These are phyloP conservation scores for Psephotus haematonotus DNA, from an alignment of 2,113 vertebrate genomes.

Conservation along the genomic window DNA sequence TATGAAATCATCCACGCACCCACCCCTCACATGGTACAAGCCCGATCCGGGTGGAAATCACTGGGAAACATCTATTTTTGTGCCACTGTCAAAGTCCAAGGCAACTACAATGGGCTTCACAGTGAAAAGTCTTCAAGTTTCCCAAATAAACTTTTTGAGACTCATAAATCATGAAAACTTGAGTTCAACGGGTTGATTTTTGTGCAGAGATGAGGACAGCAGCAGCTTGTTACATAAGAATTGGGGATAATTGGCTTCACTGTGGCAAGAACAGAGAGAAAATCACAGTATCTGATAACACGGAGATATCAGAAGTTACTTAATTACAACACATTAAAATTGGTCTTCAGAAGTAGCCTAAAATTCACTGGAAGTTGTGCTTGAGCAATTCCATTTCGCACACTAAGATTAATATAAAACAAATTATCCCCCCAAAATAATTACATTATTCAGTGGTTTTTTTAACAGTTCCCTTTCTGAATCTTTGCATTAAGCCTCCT, in stretches of 20 bases:
- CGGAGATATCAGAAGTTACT: not conserved
- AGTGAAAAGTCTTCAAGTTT: not conserved
- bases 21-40: not conserved
- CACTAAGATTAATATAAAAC: not conserved
- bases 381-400: not conserved
- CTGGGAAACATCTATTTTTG: not conserved
- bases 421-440: constrained; percentile 8
- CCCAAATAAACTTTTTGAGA: not conserved
- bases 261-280: not conserved
- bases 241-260: not conserved
- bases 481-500: not conserved
- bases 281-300: not conserved
- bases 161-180: not conserved
- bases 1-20: rapidly evolving
- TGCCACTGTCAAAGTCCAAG: not conserved
- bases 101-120: not conserved
- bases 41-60: not conserved
- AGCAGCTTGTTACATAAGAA: not conserved
- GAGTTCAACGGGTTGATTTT: not conserved
- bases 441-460: not conserved
- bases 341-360: not conserved
- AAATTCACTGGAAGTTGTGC: not conserved
- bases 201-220: not conserved
- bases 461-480: not conserved
- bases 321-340: not conserved